These are phyloP conservation scores for Panulirus ornatus DNA, from an alignment of 1,140 invertebrate genomes.

Conservation along the genomic window DNA sequence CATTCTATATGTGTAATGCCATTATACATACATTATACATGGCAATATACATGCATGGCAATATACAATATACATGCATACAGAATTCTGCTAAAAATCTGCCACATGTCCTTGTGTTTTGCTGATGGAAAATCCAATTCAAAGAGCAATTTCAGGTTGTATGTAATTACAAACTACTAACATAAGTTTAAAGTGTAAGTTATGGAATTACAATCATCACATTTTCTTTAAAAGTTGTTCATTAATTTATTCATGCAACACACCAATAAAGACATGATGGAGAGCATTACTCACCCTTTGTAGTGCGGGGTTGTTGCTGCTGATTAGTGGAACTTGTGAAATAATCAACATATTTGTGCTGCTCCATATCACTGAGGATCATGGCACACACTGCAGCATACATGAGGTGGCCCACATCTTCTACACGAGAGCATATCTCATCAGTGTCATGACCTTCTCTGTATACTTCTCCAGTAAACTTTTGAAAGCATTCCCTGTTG, in stretches of 20 bases:
- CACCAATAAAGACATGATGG: background rate
- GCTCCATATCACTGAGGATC: slow-evolving; percentile 66
- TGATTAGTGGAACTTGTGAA: slow-evolving; percentile 27
- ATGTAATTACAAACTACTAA: too few relatives aligned
- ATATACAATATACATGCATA: too few relatives aligned
- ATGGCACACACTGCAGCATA: slow-evolving; percentile 62
- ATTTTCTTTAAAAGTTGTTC: too few relatives aligned
- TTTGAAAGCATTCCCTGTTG: slow-evolving; percentile 61
- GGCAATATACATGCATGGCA: too few relatives aligned
- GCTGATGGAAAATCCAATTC: too few relatives aligned
- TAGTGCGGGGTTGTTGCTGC: slow-evolving; percentile 34
- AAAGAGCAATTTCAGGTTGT: too few relatives aligned
- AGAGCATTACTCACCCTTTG: slow-evolving; percentile 26
- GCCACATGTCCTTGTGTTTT: too few relatives aligned
- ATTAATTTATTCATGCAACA: too few relatives aligned
- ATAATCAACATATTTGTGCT: slow-evolving; percentile 61
- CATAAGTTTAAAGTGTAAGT: background rate
- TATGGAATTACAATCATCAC: background rate
- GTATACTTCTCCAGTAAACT: slow-evolving; percentile 52
- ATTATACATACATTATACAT: too few relatives aligned
- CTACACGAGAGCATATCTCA: slow-evolving; percentile 53
- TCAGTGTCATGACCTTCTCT: slow-evolving; percentile 42
- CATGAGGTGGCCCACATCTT: slow-evolving; percentile 63
- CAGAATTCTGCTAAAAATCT: too few relatives aligned
- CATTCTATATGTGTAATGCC: too few relatives aligned